Conservation (phyloP, 2,888 invertebrate species). For the Drosophila kambysellisi region DNA sequence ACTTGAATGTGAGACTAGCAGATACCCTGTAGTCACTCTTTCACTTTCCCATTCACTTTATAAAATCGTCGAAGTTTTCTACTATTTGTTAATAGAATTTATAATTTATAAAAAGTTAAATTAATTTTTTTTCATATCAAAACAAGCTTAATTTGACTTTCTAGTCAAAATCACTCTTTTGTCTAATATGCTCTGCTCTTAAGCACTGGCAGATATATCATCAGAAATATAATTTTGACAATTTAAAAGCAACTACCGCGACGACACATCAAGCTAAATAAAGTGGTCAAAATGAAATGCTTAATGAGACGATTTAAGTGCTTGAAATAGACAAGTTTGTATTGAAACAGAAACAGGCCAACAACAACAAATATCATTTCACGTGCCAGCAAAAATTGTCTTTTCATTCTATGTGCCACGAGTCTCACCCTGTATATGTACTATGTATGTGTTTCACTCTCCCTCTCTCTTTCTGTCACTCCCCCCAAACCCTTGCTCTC, state of each 20-base stretch:
- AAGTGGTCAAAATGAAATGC: conserved; percentile 40
- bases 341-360: conserved; percentile 7
- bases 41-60: background rate
- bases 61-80: background rate
- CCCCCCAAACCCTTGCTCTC: background rate
- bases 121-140: background rate
- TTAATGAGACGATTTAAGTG: conserved; percentile 39
- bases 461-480: background rate
- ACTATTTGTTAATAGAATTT: background rate
- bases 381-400: conserved; percentile 44
- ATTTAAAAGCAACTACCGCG: conserved; percentile 34
- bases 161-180: background rate
- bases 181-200: background rate
- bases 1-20: background rate
- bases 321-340: conserved; percentile 30
- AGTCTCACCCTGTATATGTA: conserved; percentile 49
- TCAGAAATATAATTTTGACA: conserved; percentile 24
- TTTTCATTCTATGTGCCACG: background rate
- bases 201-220: background rate
- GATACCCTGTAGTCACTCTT: background rate
- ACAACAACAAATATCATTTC: conserved; percentile 25
- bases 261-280: conserved; percentile 24
- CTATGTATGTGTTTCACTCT: conserved; percentile 9
- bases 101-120: background rate
- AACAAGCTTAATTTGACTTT: background rate